Conservation (phyloP, 2,797 vertebrate genomes). For the Acipenser ruthenus region DNA sequence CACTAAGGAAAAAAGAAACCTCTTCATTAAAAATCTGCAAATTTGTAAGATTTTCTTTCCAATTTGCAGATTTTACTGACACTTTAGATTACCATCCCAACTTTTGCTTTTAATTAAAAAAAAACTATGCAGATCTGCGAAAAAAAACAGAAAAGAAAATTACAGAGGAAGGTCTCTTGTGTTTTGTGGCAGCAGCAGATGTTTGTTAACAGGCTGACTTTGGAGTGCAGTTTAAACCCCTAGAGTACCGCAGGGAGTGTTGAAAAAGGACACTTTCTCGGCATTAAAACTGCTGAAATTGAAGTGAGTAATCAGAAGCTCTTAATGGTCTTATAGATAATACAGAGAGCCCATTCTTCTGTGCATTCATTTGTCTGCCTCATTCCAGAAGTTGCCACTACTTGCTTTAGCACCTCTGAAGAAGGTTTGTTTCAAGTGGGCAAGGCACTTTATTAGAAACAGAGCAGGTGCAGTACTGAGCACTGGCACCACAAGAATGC, state of each 20-base stretch:
- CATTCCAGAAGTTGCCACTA: constrained; percentile 39
- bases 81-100: constrained; percentile 37
- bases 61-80: constrained; percentile 36
- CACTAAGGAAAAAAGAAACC: constrained; percentile 33
- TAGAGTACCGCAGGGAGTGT: constrained; percentile 9
- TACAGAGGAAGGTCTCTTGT: constrained; percentile 43
- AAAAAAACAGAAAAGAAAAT: constrained; percentile 41
- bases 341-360: neutral
- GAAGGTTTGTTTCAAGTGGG: neutral
- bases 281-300: constrained; percentile 21
- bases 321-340: constrained; percentile 16
- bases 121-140: constrained; percentile 41
- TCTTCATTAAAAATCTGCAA: constrained; percentile 44
- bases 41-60: constrained; percentile 41
- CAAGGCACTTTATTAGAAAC: neutral
- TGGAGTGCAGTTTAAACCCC: constrained; percentile 29
- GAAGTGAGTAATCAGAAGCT: constrained; percentile 17
- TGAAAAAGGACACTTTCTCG: constrained; percentile 17
- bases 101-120: constrained; percentile 54
- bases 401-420: constrained; percentile 27
- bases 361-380: constrained; percentile 20
- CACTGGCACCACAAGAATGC: neutral
- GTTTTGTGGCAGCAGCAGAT: constrained; percentile 46
- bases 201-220: constrained; percentile 41
- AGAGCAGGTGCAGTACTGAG: neutral